phyloP scores from a whole-genome alignment of 2,113 vertebrate species.

The Rhinogobius similis region DNA sequence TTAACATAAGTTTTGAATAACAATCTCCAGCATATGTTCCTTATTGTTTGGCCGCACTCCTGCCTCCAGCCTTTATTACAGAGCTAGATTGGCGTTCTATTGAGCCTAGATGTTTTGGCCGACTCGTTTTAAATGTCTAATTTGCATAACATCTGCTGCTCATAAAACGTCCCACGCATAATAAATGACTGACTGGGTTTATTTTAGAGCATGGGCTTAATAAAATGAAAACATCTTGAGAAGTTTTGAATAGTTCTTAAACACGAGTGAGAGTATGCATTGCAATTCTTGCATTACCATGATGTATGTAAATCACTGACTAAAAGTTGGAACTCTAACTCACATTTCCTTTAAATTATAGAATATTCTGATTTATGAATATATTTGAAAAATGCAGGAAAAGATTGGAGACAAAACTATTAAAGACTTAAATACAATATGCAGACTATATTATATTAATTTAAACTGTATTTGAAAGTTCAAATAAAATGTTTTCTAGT shows the following conservation, averaged over 20 bases:
- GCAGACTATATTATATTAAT: background rate
- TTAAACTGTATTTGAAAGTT: background rate
- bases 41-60: constrained; percentile 22
- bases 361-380: background rate
- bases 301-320: background rate
- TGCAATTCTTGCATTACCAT: constrained; percentile 6
- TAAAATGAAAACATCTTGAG: constrained; percentile 6
- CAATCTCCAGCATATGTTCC: constrained; percentile 17
- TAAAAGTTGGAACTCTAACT: background rate
- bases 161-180: constrained; percentile 26
- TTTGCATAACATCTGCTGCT: constrained; percentile 66
- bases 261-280: background rate
- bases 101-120: constrained; percentile 48
- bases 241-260: constrained; percentile 8
- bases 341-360: no score
- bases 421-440: background rate
- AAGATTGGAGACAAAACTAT: background rate
- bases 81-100: constrained; percentile 40
- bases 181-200: constrained; percentile 33
- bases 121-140: constrained; percentile 47
- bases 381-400: constrained; percentile 10
- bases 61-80: constrained; percentile 32
- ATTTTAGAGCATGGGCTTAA: constrained; percentile 8
- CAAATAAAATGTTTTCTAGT: background rate
- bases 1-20: constrained; percentile 2